Evolutionary conservation across 2,888 invertebrate species (phyloP).

Genomic region (Drosophila heteroneura): DNA sequence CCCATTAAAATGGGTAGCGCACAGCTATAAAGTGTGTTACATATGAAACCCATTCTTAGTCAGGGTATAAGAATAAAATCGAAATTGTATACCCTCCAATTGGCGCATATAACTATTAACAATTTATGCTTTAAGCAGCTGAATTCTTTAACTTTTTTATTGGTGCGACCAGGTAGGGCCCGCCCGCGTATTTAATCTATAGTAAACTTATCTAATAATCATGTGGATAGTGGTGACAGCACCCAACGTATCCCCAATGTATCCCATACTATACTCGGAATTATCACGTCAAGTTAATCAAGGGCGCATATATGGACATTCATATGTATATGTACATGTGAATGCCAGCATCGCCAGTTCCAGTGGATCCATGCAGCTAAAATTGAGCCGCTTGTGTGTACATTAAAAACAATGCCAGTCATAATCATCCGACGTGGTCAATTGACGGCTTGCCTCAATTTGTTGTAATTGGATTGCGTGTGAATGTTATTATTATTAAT

Average conservation of each 20-base stretch:
- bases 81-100: constrained; percentile 47
- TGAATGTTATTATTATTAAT: constrained; percentile 14
- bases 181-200: constrained; percentile 54
- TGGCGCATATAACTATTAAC: constrained; percentile 52
- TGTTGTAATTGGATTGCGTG: constrained; percentile 71
- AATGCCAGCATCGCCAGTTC: background rate
- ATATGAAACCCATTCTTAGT: background rate
- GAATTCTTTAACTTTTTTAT: constrained; percentile 77
- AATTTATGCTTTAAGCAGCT: constrained; percentile 69
- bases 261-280: background rate
- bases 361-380: constrained; percentile 6
- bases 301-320: constrained; percentile 22
- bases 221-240: constrained; percentile 60
- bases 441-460: constrained; percentile 54
- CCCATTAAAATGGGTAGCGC: background rate
- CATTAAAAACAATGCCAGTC: constrained; percentile 46
- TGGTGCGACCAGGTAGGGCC: constrained; percentile 21
- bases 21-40: background rate
- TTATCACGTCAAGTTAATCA: constrained; percentile 17
- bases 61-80: background rate
- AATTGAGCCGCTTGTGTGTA: constrained; percentile 2
- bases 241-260: constrained; percentile 4
- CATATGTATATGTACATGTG: background rate
- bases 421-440: constrained; percentile 49
- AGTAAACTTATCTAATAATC: constrained; percentile 71